Conservation (phyloP, 2,113 vertebrate genomes). For the Pollimyrus isidori region DNA sequence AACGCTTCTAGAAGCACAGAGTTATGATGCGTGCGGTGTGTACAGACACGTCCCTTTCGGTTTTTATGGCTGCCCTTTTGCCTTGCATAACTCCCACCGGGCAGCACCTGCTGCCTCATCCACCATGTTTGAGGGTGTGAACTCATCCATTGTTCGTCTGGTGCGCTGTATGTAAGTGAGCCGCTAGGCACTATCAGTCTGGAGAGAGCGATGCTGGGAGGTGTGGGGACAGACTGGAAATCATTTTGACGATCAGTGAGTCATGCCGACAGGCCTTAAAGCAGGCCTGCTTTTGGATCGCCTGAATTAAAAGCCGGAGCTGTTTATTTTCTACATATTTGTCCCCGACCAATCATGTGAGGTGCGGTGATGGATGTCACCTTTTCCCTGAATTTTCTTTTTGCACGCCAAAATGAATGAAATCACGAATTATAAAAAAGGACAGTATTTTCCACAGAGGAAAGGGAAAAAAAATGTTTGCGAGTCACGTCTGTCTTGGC, state of each 20-base stretch:
- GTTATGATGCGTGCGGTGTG: conserved; percentile 27
- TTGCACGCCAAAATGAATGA: not conserved
- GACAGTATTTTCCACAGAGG: not conserved
- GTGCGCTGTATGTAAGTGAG: not conserved
- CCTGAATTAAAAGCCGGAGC: not conserved
- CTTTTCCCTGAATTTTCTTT: not conserved
- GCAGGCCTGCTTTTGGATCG: not conserved
- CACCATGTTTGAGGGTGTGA: not conserved
- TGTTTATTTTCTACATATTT: not conserved
- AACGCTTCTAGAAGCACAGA: conserved; percentile 22
- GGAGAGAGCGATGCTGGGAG: not conserved
- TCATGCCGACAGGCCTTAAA: not conserved
- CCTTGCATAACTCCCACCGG: conserved; percentile 13
- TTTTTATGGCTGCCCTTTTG: conserved; percentile 15
- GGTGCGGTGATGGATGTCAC: not conserved
- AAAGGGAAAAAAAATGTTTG: not conserved
- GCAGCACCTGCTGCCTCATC: conserved; percentile 14
- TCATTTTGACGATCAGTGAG: not conserved
- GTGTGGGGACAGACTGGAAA: not conserved
- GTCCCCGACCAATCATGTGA: not conserved
- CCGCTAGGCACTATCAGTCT: not conserved
- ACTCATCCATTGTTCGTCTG: not conserved
- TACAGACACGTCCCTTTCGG: conserved; percentile 29
- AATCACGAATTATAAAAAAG: not conserved
- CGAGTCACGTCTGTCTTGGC: not conserved